phyloP scores from a whole-genome alignment of 2,113 vertebrate species.

The Lepus europaeus region DNA sequence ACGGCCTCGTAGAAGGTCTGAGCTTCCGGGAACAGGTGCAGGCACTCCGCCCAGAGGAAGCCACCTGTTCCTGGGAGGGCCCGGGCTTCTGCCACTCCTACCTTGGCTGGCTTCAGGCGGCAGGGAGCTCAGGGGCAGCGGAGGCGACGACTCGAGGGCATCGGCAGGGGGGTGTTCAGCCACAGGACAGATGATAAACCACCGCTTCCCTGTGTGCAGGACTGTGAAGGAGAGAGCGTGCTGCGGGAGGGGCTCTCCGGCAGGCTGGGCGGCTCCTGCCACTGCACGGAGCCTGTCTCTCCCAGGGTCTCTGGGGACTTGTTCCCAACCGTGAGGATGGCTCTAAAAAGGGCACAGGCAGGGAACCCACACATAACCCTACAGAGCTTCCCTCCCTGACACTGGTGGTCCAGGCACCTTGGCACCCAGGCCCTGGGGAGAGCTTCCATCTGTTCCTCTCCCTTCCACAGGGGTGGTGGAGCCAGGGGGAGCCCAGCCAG shows the following conservation, averaged over 20 bases:
- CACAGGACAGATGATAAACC: constrained; percentile 99
- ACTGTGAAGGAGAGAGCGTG: constrained; percentile 86
- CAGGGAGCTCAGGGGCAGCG: constrained; percentile 84
- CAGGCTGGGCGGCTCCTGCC: accelerated
- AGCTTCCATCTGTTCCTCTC: not conserved
- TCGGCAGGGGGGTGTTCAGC: constrained; percentile 92
- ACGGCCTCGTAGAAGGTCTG: not conserved
- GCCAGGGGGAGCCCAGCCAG: not conserved
- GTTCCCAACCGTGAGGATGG: not conserved
- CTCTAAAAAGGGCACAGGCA: not conserved
- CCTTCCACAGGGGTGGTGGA: not conserved
- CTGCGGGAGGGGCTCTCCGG: not conserved
- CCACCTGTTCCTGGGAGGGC: no score
- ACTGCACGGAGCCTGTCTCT: accelerated
- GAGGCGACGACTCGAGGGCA: constrained; percentile 87
- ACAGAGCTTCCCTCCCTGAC: not conserved
- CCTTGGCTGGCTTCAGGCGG: constrained; percentile 90
- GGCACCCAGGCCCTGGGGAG: not conserved
- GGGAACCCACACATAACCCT: not conserved
- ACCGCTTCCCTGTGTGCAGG: constrained; percentile 97
- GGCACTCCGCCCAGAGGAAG: no score
- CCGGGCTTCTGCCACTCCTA: constrained; percentile 79
- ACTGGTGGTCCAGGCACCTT: not conserved
- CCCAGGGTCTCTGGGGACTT: no score
- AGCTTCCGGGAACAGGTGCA: no score